Conservation (phyloP, 2,888 invertebrate genomes). For the Pharmacophagus antenor region DNA sequence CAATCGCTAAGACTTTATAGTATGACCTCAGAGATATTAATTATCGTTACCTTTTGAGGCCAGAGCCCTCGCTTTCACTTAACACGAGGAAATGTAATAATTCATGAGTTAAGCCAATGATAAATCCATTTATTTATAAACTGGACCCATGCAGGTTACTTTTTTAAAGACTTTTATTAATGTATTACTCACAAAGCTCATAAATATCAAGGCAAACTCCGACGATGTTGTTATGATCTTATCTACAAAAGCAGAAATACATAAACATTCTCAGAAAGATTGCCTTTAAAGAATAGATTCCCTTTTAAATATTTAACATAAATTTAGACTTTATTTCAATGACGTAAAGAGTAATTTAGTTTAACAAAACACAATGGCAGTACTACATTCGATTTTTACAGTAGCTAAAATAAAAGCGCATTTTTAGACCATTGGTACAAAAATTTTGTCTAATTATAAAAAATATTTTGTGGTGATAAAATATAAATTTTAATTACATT, state of each 20-base stretch:
- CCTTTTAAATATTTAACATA: neutral
- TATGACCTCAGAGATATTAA: neutral
- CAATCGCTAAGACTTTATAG: neutral
- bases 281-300: neutral
- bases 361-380: neutral
- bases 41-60: neutral
- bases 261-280: constrained; percentile 15
- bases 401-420: neutral
- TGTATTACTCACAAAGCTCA: constrained; percentile 20
- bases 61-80: neutral
- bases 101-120: neutral
- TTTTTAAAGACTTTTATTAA: constrained; percentile 17
- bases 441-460: neutral
- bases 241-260: constrained; percentile 6
- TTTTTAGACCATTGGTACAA: neutral
- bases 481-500: too few relatives aligned
- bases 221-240: constrained; percentile 12
- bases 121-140: constrained; percentile 5
- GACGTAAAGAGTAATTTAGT: neutral
- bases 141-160: neutral
- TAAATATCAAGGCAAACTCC: constrained; percentile 18
- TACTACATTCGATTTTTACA: neutral
- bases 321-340: neutral
- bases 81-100: neutral
- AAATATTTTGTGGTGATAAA: too few relatives aligned